Evolutionary conservation across 2,888 invertebrate genomes (phyloP), one percentile per base, ranked within the genome.

Genomic region (Morpho helenor): DNA sequence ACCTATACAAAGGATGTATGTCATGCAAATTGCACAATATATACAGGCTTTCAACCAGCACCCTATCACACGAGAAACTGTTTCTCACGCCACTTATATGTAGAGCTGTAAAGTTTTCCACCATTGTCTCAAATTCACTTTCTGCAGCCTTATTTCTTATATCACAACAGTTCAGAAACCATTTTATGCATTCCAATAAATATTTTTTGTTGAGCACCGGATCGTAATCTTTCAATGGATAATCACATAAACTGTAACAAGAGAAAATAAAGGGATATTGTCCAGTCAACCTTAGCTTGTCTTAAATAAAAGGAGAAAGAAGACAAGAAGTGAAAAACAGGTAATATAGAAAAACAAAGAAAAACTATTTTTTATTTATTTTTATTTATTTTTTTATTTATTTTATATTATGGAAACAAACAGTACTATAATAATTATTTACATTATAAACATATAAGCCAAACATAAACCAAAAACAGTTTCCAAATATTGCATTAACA

Each of bases 161-260:
- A 71, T 94, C 93, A 72, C 93, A 94, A 46, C 93, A 84, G 52
- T 81, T 81, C 0, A 95, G 79, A 57, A 94, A 87, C 72, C 92
- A 91, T 73, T 94, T 94, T 6, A 96, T 79, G 73, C 95, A 95
- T 80, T 96, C 96, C 61, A 93, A 83, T 52, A 95, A 79, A 74
- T 95, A 94, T 63, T 92, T 93, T 62, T 87, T 89, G 70, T 96
- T 96, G 6, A 96, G 91, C 51, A 93, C 91, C 40, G 94, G 92
- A 75, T 96, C 95, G 79, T 92, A 96, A 57, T 91, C 87, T 40
- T 81, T 80, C 4, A 91, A 64, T 31, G 91, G 82, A 67, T 91
- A 87, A 61, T 92, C 91, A 73, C 93, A 93, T 65, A 94, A 82
- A 70, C 94, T 95, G 80, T 39, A 84, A 84, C n/a, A 57, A 61